phyloP scores from a whole-genome alignment of 2,888 invertebrate genomes.

The Drosophila algonquin region DNA sequence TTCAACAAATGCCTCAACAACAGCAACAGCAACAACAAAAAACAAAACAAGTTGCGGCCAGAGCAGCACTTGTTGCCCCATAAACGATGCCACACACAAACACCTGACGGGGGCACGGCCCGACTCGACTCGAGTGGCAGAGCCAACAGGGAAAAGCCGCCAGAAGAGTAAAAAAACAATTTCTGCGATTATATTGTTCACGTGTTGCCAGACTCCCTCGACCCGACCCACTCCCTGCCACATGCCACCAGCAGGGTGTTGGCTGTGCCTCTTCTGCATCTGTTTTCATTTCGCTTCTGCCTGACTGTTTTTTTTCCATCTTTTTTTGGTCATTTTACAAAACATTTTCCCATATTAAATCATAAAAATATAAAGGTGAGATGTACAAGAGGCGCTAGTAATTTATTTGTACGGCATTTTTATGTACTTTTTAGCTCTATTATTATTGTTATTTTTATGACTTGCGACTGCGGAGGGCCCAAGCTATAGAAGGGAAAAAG shows the following conservation, averaged over 20 bases:
- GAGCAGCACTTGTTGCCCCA: slow-evolving; percentile 49
- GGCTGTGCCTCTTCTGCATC: slow-evolving; percentile 37
- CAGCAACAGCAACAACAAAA: slow-evolving; percentile 10
- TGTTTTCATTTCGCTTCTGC: slow-evolving; percentile 22
- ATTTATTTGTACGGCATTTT: slow-evolving; percentile 36
- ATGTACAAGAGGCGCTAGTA: slow-evolving; percentile 38
- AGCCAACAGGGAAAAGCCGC: slow-evolving; percentile 32
- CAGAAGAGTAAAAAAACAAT: slow-evolving; percentile 33
- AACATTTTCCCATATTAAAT: slow-evolving; percentile 77
- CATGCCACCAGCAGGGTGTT: neutral
- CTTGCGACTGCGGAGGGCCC: neutral
- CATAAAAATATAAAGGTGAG: slow-evolving; percentile 67
- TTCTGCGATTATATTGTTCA: slow-evolving; percentile 51
- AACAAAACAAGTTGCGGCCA: slow-evolving; percentile 37
- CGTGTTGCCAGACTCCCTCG: slow-evolving; percentile 29
- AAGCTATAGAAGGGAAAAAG: neutral
- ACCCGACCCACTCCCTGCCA: slow-evolving; percentile 7
- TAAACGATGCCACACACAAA: slow-evolving; percentile 20
- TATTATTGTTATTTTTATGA: slow-evolving; percentile 33
- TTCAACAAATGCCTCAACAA: neutral
- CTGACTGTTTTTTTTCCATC: slow-evolving; percentile 3
- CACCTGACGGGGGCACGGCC: neutral
- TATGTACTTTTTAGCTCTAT: slow-evolving; percentile 39
- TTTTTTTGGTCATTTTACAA: slow-evolving; percentile 49
- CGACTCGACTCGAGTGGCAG: slow-evolving; percentile 18